phyloP scores from a whole-genome alignment of 2,113 vertebrate genomes.

The Hystrix brachyura region DNA sequence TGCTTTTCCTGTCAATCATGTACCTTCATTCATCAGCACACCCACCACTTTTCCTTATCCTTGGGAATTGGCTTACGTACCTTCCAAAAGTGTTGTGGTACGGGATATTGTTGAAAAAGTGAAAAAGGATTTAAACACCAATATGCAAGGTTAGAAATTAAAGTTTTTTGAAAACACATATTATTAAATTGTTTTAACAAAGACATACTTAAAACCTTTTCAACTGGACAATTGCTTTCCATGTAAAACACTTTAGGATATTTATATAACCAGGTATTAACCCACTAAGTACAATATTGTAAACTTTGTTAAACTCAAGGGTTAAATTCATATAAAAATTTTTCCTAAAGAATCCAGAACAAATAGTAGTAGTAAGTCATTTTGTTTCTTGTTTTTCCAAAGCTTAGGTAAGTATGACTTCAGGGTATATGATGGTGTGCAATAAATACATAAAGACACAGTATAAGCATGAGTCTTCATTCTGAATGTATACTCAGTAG shows the following conservation, averaged over 20 bases:
- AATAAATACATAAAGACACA: neutral
- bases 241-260: neutral
- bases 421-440: neutral
- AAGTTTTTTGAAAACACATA: conserved; percentile 9
- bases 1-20: conserved; percentile 67
- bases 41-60: fast-evolving
- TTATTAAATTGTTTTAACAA: conserved; percentile 33
- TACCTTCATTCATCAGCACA: conserved; percentile 83
- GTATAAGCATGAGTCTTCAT: neutral
- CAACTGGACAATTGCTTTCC: neutral
- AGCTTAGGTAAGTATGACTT: neutral
- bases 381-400: conserved; percentile 28
- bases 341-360: neutral
- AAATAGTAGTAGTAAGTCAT: conserved; percentile 23
- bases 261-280: neutral
- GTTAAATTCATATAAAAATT: neutral
- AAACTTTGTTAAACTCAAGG: neutral
- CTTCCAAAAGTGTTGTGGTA: conserved; percentile 91
- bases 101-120: conserved; percentile 88
- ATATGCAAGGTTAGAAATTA: conserved; percentile 84
- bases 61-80: conserved; percentile 93
- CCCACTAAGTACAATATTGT: neutral
- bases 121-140: conserved; percentile 83
- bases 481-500: neutral
- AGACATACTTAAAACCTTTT: neutral